Base-by-base conservation (phyloP, 2,113 vertebrate species). In the Carassius carassius region DNA sequence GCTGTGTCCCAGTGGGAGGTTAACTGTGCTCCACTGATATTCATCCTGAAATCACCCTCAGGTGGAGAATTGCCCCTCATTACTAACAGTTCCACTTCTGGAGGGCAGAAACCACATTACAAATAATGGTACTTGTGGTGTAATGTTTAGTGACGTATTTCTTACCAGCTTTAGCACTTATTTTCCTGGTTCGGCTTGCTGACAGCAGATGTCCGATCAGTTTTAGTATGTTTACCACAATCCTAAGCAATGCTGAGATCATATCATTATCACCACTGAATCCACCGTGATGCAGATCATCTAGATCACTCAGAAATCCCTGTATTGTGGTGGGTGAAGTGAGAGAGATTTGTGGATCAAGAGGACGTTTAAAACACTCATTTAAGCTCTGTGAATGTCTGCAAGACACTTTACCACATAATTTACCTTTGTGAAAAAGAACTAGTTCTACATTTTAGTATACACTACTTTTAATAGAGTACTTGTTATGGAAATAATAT, bases 51-150 rank as follows among this genome's bases (percentile, higher is more conserved):
- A 0, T 73, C 0, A 81, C 85, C 90, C 19, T 78, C 17, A 0
- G 86, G 88, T 19, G 60, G 2, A 2, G 4, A 23, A 0, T 16
- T 3, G 2, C 86, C 90, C 62, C 85, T 89, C 65, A 81, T 62
- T 5, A 94, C 75, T 76, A 89, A 44, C 51, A 96, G 17, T 29
- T 90, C 77, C 79, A 96, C 21, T 35, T 95, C 96, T 97, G 91
- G 0, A 87, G 35, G 47, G 17, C 16, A 79, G 73, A 25, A 25
- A 11, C 1, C 17, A 37, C 56, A 29, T 6, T 60, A 19, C 2
- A 1, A 54, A 58, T 77, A 1, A 58, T 58, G 19, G 1, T 58
- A 56, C 54, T 21, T 58, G 44, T 10, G 41, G 13, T 56, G 65
- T 29, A 44, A 49, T 73, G 37, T 32, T 44, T 67, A 2, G 23